Conservation (phyloP, 1,140 invertebrate species). For the Asobara japonica region DNA sequence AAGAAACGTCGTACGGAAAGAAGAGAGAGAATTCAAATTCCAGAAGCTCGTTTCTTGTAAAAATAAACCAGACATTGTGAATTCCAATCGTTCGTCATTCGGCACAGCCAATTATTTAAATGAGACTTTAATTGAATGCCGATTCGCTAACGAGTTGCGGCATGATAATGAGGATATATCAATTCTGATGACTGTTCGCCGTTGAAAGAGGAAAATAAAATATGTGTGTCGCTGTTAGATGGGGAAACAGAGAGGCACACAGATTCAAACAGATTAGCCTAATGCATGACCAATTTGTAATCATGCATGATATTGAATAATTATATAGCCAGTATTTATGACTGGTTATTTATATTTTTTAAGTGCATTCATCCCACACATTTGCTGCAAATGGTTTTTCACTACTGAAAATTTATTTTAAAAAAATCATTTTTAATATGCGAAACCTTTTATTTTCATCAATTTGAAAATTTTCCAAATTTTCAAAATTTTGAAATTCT, state of each 20-base stretch:
- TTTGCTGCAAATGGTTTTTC: no score
- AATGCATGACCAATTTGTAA: conserved; percentile 53
- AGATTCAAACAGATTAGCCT: conserved; percentile 45
- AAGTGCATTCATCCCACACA: neutral
- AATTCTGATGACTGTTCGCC: conserved; percentile 15
- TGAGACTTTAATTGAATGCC: conserved; percentile 36
- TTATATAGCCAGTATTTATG: neutral
- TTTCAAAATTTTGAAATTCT: no score
- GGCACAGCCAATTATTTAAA: conserved; percentile 30
- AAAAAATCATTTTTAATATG: no score
- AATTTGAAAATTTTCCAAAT: no score
- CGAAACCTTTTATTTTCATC: no score
- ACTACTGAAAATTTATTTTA: no score
- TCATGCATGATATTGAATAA: conserved; percentile 22
- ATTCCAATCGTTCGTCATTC: conserved; percentile 18
- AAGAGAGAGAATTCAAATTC: conserved; percentile 4
- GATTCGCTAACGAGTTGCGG: conserved; percentile 32
- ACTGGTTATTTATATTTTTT: conserved; percentile 8
- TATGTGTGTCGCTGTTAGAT: conserved; percentile 1
- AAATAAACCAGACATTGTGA: conserved; percentile 14
- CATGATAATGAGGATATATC: conserved; percentile 34
- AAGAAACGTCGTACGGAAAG: neutral
- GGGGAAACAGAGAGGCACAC: neutral
- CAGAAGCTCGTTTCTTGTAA: conserved; percentile 14
- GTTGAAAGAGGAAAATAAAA: neutral